Conservation (phyloP, 1,140 invertebrate species). For the Globodera rostochiensis region DNA sequence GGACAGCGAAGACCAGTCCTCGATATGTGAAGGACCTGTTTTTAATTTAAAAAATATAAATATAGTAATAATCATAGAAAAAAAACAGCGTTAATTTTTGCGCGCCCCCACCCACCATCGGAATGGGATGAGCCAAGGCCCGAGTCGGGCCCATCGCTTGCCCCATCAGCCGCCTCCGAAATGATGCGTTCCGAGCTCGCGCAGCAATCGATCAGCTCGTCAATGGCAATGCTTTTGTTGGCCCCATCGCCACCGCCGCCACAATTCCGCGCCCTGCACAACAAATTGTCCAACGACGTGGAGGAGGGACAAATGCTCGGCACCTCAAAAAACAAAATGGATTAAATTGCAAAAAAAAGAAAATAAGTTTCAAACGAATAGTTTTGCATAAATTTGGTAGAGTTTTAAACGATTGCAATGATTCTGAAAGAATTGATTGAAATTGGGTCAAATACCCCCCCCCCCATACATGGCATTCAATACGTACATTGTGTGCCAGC, state of each 20-base stretch:
- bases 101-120: slow-evolving; percentile 10
- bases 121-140: slow-evolving; percentile 57
- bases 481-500: slow-evolving; percentile 56
- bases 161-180: not conserved
- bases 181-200: not conserved
- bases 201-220: slow-evolving; percentile 34
- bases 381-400: too few species aligned
- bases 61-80: too few species aligned
- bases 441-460: too few species aligned
- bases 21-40: slow-evolving; percentile 58
- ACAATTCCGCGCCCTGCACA: slow-evolving; percentile 29
- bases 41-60: not conserved
- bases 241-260: slow-evolving; percentile 8
- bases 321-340: slow-evolving; percentile 34
- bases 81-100: not conserved
- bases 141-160: slow-evolving; percentile 50
- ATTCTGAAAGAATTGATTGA: too few species aligned
- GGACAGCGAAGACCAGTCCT: slow-evolving; percentile 62
- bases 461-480: not conserved
- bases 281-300: slow-evolving; percentile 43
- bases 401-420: too few species aligned
- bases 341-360: not conserved
- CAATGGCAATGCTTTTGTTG: slow-evolving; percentile 18
- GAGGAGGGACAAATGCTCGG: slow-evolving; percentile 43
- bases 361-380: too few species aligned